phyloP scores from a whole-genome alignment of 2,113 vertebrate species.

The Mormoops blainvillei region DNA sequence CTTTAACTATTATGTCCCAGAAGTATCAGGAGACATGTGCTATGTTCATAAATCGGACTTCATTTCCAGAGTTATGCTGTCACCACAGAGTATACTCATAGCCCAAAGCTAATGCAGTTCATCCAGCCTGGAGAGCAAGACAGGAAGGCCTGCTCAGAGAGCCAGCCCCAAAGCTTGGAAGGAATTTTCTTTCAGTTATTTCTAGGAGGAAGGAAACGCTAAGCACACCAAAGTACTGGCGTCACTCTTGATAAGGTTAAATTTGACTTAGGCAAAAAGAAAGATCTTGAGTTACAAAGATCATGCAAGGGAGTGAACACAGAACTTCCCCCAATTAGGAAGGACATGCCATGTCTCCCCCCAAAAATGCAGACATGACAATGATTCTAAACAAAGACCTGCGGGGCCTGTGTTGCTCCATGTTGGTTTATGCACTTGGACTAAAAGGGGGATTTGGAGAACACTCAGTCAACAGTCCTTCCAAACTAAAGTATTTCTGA shows the following conservation, averaged over 20 bases:
- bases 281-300: not conserved
- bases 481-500: not conserved
- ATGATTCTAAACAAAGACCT: not conserved
- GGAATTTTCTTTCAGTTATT: not conserved
- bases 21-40: not conserved
- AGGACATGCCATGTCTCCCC: not conserved
- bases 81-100: not conserved
- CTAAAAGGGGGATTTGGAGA: not conserved
- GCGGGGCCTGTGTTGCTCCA: accelerated
- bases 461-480: not conserved
- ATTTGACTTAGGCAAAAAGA: not conserved
- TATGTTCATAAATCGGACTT: not conserved
- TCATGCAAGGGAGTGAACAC: not conserved
- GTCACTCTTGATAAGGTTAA: not conserved
- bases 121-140: not conserved
- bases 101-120: not conserved
- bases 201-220: not conserved
- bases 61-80: not conserved
- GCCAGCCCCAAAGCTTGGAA: not conserved
- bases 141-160: not conserved
- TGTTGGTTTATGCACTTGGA: not conserved
- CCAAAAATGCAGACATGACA: not conserved
- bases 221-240: not conserved
- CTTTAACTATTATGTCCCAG: not conserved
- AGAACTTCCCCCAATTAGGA: not conserved